Base-by-base conservation (phyloP, 23 tunicate species). In the Corella eumyota region DNA sequence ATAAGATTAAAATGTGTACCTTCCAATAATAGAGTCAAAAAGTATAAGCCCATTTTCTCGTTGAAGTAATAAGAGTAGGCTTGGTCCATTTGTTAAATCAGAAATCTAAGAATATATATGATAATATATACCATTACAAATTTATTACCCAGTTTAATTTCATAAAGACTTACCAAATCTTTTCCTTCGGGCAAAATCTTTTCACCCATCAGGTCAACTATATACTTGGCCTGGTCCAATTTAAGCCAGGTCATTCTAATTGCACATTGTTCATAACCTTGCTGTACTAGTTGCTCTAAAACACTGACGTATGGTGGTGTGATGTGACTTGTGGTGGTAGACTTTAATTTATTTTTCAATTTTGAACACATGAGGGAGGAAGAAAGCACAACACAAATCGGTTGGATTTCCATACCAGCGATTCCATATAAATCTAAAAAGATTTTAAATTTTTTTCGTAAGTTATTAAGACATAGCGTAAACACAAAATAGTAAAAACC, bases 21-120 rank as follows among this genome's bases (percentile, higher is more conserved):
- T 74, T 68, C 78, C 92, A 30, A 74, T 48, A 51, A 82, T 73
- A 6, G 81, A 67, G 62, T 82, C 92, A 54, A 82, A 82, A 32
- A 82, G 56, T 24, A 73, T 13, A 45, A 82, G 50, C 0, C 82
- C 92, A 67, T 68, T 82, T 59, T 82, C 79, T 32, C 92, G 38
- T 44, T 82, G 92, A 45, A 82, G 31, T 5, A 74, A 24, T 54
- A 73, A 15, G 1, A 82, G 24, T n/a, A 82, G 29, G 33, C 66
- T 55, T 6, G 92, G 92, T 33, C 81, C 81, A 9, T 48, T 29
- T 9, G 50, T 54, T 21, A 80, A 30, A 11, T 59, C 31, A 4
- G 36, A 59, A 19, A 79, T 21, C 87, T 63, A 54, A 9, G 9
- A 40, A 17, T 59, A 15, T 5, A 51, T 7, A 51, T 7, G 29